Evolutionary conservation across 2,797 vertebrate genomes (phyloP), one percentile per base, ranked within the genome.

Genomic region (Gouania willdenowi): DNA sequence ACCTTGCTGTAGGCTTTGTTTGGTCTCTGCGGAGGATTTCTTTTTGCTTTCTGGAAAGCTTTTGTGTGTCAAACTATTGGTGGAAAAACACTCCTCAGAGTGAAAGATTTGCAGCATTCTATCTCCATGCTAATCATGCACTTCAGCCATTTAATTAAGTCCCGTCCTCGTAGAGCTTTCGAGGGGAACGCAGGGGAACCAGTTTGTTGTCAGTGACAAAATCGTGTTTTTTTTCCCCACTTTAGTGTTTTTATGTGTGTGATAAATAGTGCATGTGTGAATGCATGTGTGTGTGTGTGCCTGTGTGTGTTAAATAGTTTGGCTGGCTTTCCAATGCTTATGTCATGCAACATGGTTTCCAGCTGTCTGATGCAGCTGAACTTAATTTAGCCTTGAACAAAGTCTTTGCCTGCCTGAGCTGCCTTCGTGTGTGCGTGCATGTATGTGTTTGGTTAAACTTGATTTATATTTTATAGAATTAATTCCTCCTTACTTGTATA

Each of bases 321-420:
- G 56, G 43, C 57, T 16, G 5, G 15, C 35, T 33, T 40, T 25
- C 44, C 39, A 66, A 30, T 31, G 64, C 71, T 78, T 57, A 77
- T 83, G 58, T 83, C 62, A 73, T 80, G 34, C 43, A 55, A 49
- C 64, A 67, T 67, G 62, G 56, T 57, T 80, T 82, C 78, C 77
- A 85, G 75, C 71, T 80, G 75, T 70, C 49, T n/a, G 2, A 49
- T 41, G 59, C 73, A 66, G 57, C 62, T 69, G 53, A 66, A 16
- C 52, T 68, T 62, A 22, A 71, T 74, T 76, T 70, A 41, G 38
- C 35, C 52, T 63, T 55, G 13, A 40, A 31, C 22, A 65, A 70
- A 54, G 24, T 55, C 26, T 29, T 52, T 27, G 3, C 51, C 10
- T 25, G 41, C 32, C 42, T 30, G 17, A 8, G 25, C 1, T 56